Conservation (phyloP, 1,140 invertebrate genomes). For the Sitodiplosis mosellana region DNA sequence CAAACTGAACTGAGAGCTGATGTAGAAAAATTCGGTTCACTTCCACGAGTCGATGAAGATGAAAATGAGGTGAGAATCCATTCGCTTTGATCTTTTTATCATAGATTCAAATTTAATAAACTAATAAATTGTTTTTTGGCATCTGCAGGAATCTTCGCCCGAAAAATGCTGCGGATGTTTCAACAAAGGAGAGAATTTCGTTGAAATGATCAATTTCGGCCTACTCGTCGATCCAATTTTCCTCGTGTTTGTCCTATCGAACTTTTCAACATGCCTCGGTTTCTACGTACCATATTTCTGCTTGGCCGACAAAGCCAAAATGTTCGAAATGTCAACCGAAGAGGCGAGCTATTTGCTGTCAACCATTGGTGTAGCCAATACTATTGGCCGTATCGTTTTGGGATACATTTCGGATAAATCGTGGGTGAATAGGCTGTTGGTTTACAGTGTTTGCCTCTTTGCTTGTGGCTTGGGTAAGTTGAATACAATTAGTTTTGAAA, state of each 20-base stretch:
- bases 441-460: conserved; percentile 74
- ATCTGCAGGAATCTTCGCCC: conserved; percentile 4
- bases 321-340: conserved; percentile 32
- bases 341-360: conserved; percentile 47
- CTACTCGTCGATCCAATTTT: conserved; percentile 74
- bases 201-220: conserved; percentile 74
- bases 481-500: background rate
- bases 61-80: no score
- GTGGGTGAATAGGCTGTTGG: conserved; percentile 66
- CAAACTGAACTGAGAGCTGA: conserved; percentile 18
- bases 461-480: conserved; percentile 64
- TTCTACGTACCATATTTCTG: conserved; percentile 91
- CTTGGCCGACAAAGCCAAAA: conserved; percentile 44
- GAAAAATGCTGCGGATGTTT: conserved; percentile 24
- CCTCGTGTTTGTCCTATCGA: conserved; percentile 77
- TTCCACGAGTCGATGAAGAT: conserved; percentile 3
- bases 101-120: background rate
- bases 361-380: conserved; percentile 68
- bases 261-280: conserved; percentile 89
- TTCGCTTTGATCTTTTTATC: no score
- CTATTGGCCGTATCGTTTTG: conserved; percentile 70
- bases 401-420: conserved; percentile 74
- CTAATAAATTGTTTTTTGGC: conserved; percentile 1
- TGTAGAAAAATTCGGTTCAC: conserved; percentile 18
- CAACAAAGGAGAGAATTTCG: conserved; percentile 36